Evolutionary conservation across 2,888 invertebrate genomes (phyloP).

Genomic region (Mythimna pallens): DNA sequence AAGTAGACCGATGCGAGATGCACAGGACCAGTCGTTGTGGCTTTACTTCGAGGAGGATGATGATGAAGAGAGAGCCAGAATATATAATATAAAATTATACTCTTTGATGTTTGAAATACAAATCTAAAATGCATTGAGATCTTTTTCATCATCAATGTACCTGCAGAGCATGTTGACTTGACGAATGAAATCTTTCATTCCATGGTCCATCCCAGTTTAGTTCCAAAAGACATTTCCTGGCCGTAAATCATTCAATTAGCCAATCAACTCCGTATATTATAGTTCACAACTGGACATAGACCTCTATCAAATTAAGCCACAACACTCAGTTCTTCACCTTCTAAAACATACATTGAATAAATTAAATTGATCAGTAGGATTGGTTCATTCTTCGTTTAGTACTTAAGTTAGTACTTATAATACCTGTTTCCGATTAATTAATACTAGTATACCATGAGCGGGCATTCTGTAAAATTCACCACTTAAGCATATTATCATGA

Average conservation of each 20-base stretch:
- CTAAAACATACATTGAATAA: background rate
- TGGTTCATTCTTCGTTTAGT: background rate
- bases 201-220: background rate
- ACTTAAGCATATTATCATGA: slow-evolving; percentile 24
- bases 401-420: background rate
- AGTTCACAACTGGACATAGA: background rate
- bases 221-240: background rate
- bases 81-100: too few relatives aligned
- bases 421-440: slow-evolving; percentile 18
- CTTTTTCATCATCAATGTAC: background rate
- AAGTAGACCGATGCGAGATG: too few relatives aligned
- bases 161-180: background rate
- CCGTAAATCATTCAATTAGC: background rate
- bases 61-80: too few relatives aligned
- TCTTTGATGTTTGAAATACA: too few relatives aligned
- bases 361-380: background rate
- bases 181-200: background rate
- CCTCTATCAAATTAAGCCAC: background rate
- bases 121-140: too few relatives aligned
- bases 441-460: slow-evolving; percentile 3
- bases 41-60: too few relatives aligned
- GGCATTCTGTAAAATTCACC: slow-evolving; percentile 13
- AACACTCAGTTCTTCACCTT: background rate
- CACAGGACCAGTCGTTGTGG: too few relatives aligned
- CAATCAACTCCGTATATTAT: background rate